Conservation (phyloP, 1,140 invertebrate genomes). For the Gonioctena quinquepunctata region DNA sequence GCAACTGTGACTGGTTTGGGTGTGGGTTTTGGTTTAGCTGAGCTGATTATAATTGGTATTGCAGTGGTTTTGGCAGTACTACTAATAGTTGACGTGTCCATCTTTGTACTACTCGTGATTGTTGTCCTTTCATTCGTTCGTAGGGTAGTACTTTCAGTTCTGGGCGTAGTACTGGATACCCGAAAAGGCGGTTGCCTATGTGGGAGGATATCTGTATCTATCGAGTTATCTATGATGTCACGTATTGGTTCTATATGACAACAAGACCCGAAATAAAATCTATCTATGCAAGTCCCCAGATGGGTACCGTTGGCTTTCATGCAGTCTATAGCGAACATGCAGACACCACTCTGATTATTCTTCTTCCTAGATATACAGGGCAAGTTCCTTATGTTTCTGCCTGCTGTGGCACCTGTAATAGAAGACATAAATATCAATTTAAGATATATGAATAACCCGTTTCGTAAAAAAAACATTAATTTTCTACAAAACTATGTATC, state of each 20-base stretch:
- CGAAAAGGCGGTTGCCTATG: slow-evolving; percentile 53
- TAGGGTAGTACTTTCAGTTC: neutral
- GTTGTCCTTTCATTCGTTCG: neutral
- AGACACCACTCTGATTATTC: slow-evolving; percentile 75
- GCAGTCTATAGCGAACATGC: slow-evolving; percentile 94
- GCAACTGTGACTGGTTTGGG: neutral
- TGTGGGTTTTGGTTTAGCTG: neutral
- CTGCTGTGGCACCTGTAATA: slow-evolving; percentile 68
- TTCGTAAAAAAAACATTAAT: no score
- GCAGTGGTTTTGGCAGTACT: neutral
- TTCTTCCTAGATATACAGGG: slow-evolving; percentile 81
- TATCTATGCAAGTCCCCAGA: slow-evolving; percentile 87
- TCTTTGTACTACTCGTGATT: neutral
- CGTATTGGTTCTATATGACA: slow-evolving; percentile 68
- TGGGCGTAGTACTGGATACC: slow-evolving; percentile 45
- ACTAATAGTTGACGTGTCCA: neutral
- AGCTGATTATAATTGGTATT: neutral
- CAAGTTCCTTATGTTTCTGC: slow-evolving; percentile 84
- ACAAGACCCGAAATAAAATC: slow-evolving; percentile 90
- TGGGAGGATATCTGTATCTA: slow-evolving; percentile 59
- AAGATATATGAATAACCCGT: no score
- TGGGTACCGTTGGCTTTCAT: slow-evolving; percentile 89
- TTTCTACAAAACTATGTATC: no score
- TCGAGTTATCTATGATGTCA: slow-evolving; percentile 58
- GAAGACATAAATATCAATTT: no score